Evolutionary conservation across 1,140 invertebrate species (phyloP), one percentile per base, ranked within the genome.

Genomic region (Meteorus sp.): DNA sequence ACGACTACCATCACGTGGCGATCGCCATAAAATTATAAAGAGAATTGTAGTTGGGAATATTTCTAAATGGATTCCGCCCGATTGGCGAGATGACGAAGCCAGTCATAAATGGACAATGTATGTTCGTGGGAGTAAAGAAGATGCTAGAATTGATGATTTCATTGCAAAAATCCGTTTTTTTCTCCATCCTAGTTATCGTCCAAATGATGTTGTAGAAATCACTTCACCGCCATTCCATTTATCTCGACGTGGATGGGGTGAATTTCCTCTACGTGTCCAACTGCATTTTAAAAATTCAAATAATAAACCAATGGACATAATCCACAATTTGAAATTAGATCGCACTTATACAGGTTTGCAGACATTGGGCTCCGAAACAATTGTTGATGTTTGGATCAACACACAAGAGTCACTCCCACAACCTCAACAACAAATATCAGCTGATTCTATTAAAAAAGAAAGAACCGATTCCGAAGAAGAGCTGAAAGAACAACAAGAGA

Each of bases 31-130:
- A 64, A 61, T 72, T 1, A 64, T 67, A 45, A 66, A 71, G 52
- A 70, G 71, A 55, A 69, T 92, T 51, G 79, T 90, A 43, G 79
- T 92, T 70, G 93, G 93, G 0, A 95, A 95, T 80, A 88, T 93
- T 13, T 94, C 92, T 0, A 92, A 91, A 75, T 94, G 86, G 82
- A 87, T 92, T 29, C 86, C 87, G 1, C 79, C 83, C 0, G 85
- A 88, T 39, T 85, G 85, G 41, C 70, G 85, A 6, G 83, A 86
- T 19, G 85, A 90, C 65, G 82, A 82, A 27, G 84, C 89, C n/a
- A 93, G 88, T 45, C 92, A 95, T 74, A 94, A 93, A 70, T 95
- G 93, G 93, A 88, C 93, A 77, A 84, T 95, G 45, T 95, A 95
- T 78, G 86, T 95, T 3, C 80, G 89, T 62, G 88, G 86, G 0